Percentiles rank a stretch among this genome's conserved stretches.
Evolutionary conservation across 2,888 invertebrate genomes (phyloP).

Genomic region (Mactromeris polynyma): DNA sequence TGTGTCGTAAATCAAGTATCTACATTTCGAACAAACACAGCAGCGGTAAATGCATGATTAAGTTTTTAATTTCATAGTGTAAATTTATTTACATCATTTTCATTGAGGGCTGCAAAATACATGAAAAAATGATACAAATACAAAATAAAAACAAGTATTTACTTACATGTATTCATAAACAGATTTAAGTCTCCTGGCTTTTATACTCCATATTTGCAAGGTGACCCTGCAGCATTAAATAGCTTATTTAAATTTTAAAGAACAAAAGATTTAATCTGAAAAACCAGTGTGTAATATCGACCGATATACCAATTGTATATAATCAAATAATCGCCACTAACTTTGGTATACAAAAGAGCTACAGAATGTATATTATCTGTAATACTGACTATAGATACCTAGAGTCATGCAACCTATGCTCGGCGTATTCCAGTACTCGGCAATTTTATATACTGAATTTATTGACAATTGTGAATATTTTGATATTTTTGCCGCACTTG

Average conservation of each 20-base stretch:
- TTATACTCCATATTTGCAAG: neutral
- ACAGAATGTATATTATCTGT: neutral
- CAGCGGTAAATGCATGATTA: neutral
- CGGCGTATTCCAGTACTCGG: too few species aligned
- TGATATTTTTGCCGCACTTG: too few species aligned
- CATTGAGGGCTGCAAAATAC: neutral
- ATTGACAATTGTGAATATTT: too few species aligned
- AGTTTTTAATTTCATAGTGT: neutral
- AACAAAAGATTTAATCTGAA: neutral
- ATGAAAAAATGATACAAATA: neutral
- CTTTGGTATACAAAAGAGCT: neutral
- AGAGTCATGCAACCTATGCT: too few species aligned
- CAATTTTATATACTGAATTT: too few species aligned
- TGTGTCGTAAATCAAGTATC: too few species aligned
- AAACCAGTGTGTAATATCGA: neutral
- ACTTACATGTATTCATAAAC: slow-evolving; percentile 7
- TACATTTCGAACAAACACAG: neutral
- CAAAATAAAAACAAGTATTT: neutral
- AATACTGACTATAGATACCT: too few species aligned
- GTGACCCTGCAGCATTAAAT: slow-evolving; percentile 5
- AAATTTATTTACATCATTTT: neutral
- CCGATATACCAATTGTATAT: neutral
- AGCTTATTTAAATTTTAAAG: slow-evolving; percentile 16
- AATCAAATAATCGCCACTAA: neutral
- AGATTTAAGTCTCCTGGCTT: neutral